These are phyloP conservation scores for Lasiurus borealis DNA, from an alignment of 2,113 vertebrate species.

Conservation along the genomic window DNA sequence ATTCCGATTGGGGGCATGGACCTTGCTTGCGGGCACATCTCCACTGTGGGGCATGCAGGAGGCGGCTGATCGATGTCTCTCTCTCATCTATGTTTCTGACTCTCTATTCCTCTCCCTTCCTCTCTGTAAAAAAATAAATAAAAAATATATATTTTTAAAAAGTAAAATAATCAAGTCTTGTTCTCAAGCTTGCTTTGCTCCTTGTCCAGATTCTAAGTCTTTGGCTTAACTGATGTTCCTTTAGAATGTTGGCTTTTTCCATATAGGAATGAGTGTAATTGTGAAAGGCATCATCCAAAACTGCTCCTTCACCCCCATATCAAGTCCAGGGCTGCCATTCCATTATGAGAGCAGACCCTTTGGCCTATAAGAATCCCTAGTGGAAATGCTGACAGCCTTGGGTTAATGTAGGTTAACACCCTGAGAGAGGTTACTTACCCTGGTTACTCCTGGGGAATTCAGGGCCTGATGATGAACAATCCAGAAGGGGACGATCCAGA, in stretches of 20 bases:
- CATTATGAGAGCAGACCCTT: background rate
- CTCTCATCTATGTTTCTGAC: too few relatives aligned
- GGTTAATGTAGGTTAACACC: background rate
- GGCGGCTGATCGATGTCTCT: too few relatives aligned
- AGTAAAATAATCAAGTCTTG: background rate
- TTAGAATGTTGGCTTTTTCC: slow-evolving; percentile 17
- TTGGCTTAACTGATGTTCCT: background rate
- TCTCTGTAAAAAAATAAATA: too few relatives aligned
- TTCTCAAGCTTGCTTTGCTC: background rate
- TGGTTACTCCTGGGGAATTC: background rate
- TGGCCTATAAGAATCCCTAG: background rate
- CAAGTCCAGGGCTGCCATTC: too few relatives aligned
- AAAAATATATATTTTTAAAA: too few relatives aligned
- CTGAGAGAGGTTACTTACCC: background rate
- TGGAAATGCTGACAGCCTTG: background rate
- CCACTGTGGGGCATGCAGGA: too few relatives aligned
- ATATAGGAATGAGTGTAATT: background rate
- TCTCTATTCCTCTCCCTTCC: too few relatives aligned
- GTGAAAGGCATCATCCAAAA: background rate
- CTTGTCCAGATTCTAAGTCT: background rate
- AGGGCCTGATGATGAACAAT: background rate
- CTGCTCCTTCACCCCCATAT: background rate
- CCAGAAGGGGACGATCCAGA: background rate
- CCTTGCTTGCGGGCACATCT: too few relatives aligned
- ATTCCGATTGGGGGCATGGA: too few relatives aligned